These are phyloP conservation scores for Porphyrio hochstetteri DNA, from an alignment of 2,113 vertebrate genomes.

Conservation along the genomic window DNA sequence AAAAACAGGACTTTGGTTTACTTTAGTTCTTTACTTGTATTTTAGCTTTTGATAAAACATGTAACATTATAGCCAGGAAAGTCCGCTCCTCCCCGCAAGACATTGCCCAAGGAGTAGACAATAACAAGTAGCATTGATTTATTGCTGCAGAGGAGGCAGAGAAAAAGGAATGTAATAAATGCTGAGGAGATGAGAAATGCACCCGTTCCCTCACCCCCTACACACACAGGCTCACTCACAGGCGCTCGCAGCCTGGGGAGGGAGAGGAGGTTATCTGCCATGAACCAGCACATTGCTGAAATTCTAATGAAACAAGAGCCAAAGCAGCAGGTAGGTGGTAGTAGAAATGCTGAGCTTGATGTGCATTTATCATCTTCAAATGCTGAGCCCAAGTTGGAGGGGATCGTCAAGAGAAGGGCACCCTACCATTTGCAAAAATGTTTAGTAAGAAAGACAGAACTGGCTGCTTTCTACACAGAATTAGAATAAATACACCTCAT, in stretches of 20 bases:
- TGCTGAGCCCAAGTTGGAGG: conserved; percentile 38
- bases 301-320: conserved; percentile 63
- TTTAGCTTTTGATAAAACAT: background rate
- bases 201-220: background rate
- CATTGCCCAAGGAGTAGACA: background rate
- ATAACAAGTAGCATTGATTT: conserved; percentile 38
- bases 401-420: conserved; percentile 43
- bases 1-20: background rate
- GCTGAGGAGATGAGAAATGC: conserved; percentile 48
- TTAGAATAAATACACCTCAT: background rate
- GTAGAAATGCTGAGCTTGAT: conserved; percentile 62
- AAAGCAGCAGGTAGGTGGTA: conserved; percentile 60
- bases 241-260: background rate
- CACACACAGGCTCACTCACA: background rate
- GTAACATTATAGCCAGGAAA: background rate
- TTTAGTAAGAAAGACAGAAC: conserved; percentile 24
- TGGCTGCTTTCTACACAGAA: background rate
- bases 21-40: background rate
- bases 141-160: conserved; percentile 44
- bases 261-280: conserved; percentile 30
- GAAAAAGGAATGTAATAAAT: conserved; percentile 58
- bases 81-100: background rate
- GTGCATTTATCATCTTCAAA: conserved; percentile 62
- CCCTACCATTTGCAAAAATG: conserved; percentile 55
- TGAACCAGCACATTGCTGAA: conserved; percentile 38